A percentile compares a stretch with the other conserved stretches of the same genome.
Conservation (phyloP, 2,113 vertebrate species). For the Sander lucioperca region DNA sequence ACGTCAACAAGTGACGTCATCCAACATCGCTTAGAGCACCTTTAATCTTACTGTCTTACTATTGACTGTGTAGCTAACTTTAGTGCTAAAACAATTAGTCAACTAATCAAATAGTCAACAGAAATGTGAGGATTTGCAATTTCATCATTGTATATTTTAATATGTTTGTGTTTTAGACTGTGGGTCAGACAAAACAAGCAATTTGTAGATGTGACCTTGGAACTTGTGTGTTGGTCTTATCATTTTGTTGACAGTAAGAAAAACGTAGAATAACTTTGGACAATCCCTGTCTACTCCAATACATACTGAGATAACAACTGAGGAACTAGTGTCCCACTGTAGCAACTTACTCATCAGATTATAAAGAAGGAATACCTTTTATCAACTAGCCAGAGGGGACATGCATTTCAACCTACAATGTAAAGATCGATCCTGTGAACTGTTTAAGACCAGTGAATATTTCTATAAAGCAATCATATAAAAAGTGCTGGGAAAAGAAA, state of each 20-base stretch:
- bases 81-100: not conserved
- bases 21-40: too few relatives aligned
- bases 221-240: too few relatives aligned
- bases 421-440: constrained; percentile 34
- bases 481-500: not conserved
- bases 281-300: not conserved
- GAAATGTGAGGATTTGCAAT: too few relatives aligned
- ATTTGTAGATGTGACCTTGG: too few relatives aligned
- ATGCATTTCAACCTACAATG: constrained; percentile 13
- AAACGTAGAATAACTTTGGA: not conserved
- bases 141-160: too few relatives aligned
- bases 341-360: constrained; percentile 16
- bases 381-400: constrained; percentile 16
- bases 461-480: not conserved
- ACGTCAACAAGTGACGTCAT: too few relatives aligned
- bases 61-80: not conserved
- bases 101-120: too few relatives aligned
- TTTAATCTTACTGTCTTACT: not conserved
- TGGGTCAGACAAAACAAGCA: too few relatives aligned
- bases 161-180: too few relatives aligned
- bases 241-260: constrained; percentile 6
- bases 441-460: constrained; percentile 3
- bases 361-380: constrained; percentile 6
- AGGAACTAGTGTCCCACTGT: not conserved
- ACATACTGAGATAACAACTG: not conserved